These are phyloP conservation scores for Pardosa pseudoannulata DNA, from an alignment of 2,888 invertebrate genomes.

Conservation along the genomic window DNA sequence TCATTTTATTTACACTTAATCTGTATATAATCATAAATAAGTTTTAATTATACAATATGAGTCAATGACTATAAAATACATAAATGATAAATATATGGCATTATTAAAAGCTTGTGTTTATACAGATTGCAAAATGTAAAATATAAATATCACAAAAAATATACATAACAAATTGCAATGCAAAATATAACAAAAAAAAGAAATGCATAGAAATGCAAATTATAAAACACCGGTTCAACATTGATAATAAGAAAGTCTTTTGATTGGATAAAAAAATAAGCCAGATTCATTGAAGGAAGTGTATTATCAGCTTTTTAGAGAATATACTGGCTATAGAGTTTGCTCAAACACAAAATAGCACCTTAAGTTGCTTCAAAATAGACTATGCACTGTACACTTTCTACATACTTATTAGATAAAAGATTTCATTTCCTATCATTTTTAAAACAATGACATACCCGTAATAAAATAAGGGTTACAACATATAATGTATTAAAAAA, in stretches of 20 bases:
- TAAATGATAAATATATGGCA: conserved; percentile 14
- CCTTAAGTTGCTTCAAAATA: conserved; percentile 53
- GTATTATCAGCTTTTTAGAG: neutral
- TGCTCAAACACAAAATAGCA: conserved; percentile 40
- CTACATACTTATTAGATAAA: conserved; percentile 28
- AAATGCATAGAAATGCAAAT: conserved; percentile 1
- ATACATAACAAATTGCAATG: neutral
- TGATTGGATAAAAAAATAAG: conserved; percentile 2
- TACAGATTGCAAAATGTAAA: neutral
- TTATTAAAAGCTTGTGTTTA: neutral
- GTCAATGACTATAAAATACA: conserved; percentile 5
- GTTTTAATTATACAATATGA: neutral
- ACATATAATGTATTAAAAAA: conserved; percentile 30
- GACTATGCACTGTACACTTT: conserved; percentile 53
- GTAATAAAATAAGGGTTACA: conserved; percentile 53
- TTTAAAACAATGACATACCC: conserved; percentile 21
- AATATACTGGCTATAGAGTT: conserved; percentile 1
- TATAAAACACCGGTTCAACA: conserved; percentile 1
- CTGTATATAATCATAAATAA: neutral
- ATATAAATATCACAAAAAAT: conserved; percentile 5
- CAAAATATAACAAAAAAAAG: conserved; percentile 5
- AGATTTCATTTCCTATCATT: neutral
- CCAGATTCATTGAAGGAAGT: neutral
- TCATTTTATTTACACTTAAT: neutral
- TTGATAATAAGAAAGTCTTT: neutral